Evolutionary conservation across 2,797 vertebrate genomes (phyloP), one percentile per base, ranked within the genome.

Genomic region (Sternarchorhynchus goeldii): DNA sequence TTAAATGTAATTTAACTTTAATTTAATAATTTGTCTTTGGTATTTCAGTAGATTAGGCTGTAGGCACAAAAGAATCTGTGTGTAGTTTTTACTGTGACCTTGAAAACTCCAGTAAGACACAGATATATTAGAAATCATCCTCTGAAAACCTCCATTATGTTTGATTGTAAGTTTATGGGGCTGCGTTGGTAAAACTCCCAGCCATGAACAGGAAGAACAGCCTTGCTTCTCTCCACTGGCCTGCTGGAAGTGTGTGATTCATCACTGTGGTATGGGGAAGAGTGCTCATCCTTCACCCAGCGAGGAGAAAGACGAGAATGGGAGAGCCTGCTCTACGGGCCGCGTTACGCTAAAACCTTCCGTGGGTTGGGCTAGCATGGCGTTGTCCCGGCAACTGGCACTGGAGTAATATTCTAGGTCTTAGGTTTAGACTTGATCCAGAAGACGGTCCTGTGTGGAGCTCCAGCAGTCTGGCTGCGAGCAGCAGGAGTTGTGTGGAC

Each of bases 261-360:
- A 73, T 75, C 16, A 41, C 31, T 68, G n/a, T 75, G 78, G 73
- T 72, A 66, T 72, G 62, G 39, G 21, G 17, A 50, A 50, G 45
- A 36, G 31, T 20, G n/a, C 69, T 73, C 77, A 20, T 75, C 55
- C 29, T 41, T 73, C 56, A 56, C 32, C 50, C 62, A 78, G 62
- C 39, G 17, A 36, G 69, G 34, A 56, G 50, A 56, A 10, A 25
- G 25, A 29, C 14, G 29, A 18, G 67, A 64, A 34, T 6, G 45
- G 7, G 14, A 50, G 64, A 66, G 66, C 39, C 45, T 2, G 45
- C 45, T 14, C 45, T 2, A 14, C 45, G 2, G 45, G 45, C 10
- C 10, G 8, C 0, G 12, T 14, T 12, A 12, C 8, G 10, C 45
- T 50, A 10, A 7, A 7, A 12, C 3, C 45, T 2, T 50, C 8